Evolutionary conservation across 2,888 invertebrate species (phyloP).

Genomic region (Villa cingulata): DNA sequence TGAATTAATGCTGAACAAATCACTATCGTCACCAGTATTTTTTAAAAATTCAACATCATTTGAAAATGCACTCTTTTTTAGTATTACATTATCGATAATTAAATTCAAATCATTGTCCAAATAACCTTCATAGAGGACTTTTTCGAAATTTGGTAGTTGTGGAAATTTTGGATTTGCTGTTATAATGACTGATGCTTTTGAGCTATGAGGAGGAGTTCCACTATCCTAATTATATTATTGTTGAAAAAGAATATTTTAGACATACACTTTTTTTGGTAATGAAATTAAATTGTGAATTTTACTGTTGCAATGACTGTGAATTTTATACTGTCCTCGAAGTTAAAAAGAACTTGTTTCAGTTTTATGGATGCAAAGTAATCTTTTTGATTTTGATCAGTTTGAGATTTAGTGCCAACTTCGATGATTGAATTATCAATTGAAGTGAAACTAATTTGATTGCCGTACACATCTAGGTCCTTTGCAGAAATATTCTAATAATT

Average conservation of each 20-base stretch:
- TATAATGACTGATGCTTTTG: conserved; percentile 15
- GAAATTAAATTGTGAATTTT: conserved; percentile 1
- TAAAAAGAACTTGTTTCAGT: conserved; percentile 15
- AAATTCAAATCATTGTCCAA: conserved; percentile 11
- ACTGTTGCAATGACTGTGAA: conserved; percentile 21
- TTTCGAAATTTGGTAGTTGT: conserved; percentile 15
- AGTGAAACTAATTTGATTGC: conserved; percentile 18
- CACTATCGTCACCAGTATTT: conserved; percentile 6
- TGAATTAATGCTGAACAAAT: conserved; percentile 14
- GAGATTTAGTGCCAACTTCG: conserved; percentile 13
- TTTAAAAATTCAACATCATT: conserved; percentile 14
- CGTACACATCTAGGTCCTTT: conserved; percentile 19
- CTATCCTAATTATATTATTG: conserved; percentile 18
- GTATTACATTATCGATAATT: conserved; percentile 5
- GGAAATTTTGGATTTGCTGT: conserved; percentile 15
- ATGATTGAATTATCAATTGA: conserved; percentile 14
- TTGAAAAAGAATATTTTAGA: neutral
- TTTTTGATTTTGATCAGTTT: conserved; percentile 13
- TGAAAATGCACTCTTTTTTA: conserved; percentile 14
- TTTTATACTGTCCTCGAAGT: conserved; percentile 14
- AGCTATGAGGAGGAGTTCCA: conserved; percentile 15
- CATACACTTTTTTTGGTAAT: neutral
- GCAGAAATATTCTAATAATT: conserved; percentile 16
- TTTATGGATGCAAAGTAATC: conserved; percentile 17
- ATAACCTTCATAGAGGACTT: conserved; percentile 4